phyloP scores from a whole-genome alignment of 2,888 invertebrate genomes.

The Tiphia femorata region DNA sequence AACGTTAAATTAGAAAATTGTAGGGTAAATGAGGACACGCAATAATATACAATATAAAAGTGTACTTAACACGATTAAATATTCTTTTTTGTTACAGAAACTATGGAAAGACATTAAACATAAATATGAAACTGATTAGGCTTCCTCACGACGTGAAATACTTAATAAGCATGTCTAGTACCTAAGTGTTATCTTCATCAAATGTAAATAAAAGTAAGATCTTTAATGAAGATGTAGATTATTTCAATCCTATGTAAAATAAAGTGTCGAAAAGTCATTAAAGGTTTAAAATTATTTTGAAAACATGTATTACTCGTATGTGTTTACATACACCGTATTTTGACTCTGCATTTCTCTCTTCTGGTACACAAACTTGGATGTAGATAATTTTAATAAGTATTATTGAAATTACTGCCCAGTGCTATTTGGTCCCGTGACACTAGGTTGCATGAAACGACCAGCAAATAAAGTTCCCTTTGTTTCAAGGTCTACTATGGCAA shows the following conservation, averaged over 20 bases:
- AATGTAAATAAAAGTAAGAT: slow-evolving; percentile 6
- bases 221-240: not conserved
- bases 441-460: slow-evolving; percentile 73
- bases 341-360: too few relatives aligned
- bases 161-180: slow-evolving; percentile 2
- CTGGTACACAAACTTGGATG: not conserved
- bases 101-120: slow-evolving; percentile 58
- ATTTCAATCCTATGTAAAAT: not conserved
- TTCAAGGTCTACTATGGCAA: slow-evolving; percentile 73
- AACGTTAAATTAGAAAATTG: not conserved
- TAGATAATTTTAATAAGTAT: not conserved
- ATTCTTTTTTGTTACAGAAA: slow-evolving; percentile 53
- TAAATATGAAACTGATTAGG: slow-evolving; percentile 45
- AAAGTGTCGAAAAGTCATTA: not conserved
- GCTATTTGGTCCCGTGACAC: not conserved
- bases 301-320: too few relatives aligned
- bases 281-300: not conserved
- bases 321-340: too few relatives aligned
- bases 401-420: not conserved
- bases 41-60: not conserved
- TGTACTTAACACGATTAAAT: not conserved
- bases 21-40: not conserved
- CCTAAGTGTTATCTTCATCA: not conserved
- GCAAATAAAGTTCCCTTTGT: slow-evolving; percentile 75
- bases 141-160: too few relatives aligned